Evolutionary conservation across 2,888 invertebrate species (phyloP).

Genomic region (Altica lythri): DNA sequence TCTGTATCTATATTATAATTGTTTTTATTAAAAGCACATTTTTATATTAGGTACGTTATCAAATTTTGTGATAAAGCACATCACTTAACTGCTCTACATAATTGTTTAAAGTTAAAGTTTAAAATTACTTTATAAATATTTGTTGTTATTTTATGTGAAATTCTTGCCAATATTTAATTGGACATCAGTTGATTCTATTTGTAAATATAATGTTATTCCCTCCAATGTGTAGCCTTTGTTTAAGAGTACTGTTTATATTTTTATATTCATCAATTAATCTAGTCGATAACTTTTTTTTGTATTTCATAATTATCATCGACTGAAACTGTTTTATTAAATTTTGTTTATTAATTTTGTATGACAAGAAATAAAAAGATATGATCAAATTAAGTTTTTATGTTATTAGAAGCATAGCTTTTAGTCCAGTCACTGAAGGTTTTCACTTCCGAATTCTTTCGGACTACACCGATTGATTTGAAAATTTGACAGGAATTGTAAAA

Average conservation of each 20-base stretch:
- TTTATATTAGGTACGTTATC: no score
- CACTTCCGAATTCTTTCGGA: no score
- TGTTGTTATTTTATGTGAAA: conserved; percentile 12
- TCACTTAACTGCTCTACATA: background rate
- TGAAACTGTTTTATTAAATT: conserved; percentile 1
- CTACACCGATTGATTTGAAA: no score
- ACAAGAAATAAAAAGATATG: conserved; percentile 3
- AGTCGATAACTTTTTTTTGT: conserved; percentile 27
- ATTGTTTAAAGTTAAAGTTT: conserved; percentile 11
- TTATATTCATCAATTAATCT: conserved; percentile 27
- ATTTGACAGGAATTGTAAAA: no score
- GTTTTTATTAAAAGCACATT: no score
- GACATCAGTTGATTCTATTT: conserved; percentile 5
- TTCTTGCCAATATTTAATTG: conserved; percentile 23
- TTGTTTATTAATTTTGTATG: conserved; percentile 12
- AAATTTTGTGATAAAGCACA: no score
- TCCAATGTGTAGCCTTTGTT: conserved; percentile 17
- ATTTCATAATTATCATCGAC: conserved; percentile 7
- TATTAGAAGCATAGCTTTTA: no score
- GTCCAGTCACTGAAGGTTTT: no score
- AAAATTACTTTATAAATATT: conserved; percentile 15
- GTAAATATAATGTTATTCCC: conserved; percentile 20
- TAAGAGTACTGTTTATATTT: conserved; percentile 20
- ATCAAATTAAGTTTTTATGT: no score
- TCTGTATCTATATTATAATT: no score